Percentiles rank a stretch among this genome's conserved stretches.
These are phyloP conservation scores for Spheniscus mendiculus DNA, from an alignment of 2,113 vertebrate genomes.

Conservation along the genomic window DNA sequence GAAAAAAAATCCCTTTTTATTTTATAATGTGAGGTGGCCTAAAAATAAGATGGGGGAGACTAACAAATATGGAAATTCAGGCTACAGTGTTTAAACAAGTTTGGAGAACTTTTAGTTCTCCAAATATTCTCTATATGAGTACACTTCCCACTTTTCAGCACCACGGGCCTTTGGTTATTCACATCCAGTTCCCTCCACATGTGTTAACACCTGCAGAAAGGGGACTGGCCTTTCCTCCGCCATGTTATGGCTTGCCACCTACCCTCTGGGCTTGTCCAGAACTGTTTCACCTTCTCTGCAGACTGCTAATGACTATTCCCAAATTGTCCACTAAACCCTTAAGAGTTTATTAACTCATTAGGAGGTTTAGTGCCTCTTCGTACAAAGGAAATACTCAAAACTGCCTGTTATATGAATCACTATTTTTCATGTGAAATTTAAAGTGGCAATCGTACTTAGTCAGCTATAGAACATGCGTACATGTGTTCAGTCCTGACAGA, in stretches of 20 bases:
- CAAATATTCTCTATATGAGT: background rate
- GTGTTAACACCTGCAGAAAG: background rate
- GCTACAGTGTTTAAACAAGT: background rate
- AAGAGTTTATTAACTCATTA: background rate
- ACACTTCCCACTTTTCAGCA: background rate
- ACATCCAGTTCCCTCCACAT: background rate
- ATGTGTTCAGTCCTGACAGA: background rate
- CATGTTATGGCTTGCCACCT: background rate
- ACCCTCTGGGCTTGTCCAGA: background rate
- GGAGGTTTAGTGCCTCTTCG: background rate
- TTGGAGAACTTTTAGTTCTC: background rate
- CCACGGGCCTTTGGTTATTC: background rate
- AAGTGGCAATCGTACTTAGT: background rate
- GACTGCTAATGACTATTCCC: background rate
- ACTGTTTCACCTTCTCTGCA: background rate
- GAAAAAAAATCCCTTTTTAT: background rate
- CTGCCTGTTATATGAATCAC: background rate
- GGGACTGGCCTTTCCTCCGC: background rate
- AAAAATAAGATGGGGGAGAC: background rate
- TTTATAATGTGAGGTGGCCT: background rate
- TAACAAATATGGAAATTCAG: background rate
- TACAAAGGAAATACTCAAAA: background rate
- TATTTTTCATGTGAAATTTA: background rate
- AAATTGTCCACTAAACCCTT: background rate
- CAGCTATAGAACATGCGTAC: background rate